Percentiles rank a stretch among this genome's conserved stretches.
phyloP scores from a whole-genome alignment of 2,888 invertebrate species.

The Actias luna region DNA sequence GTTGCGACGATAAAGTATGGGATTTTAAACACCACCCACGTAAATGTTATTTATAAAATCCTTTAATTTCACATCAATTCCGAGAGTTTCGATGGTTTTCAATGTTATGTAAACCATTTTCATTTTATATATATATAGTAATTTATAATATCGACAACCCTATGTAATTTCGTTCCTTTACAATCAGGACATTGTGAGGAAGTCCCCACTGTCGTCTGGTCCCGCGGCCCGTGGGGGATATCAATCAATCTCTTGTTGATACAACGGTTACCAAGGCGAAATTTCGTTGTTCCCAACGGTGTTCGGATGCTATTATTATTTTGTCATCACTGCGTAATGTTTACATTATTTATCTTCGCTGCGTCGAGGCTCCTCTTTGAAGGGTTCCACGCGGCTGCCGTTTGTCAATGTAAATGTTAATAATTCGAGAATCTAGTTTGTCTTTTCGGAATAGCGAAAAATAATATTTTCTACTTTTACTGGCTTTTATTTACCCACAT shows the following conservation, averaged over 20 bases:
- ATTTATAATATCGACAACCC: neutral
- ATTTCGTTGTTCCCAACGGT: conserved; percentile 34
- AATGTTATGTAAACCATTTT: neutral
- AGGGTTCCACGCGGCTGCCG: conserved; percentile 21
- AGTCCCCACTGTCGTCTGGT: conserved; percentile 14
- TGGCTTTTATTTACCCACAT: too few relatives aligned
- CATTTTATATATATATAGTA: neutral
- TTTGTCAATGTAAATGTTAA: conserved; percentile 5
- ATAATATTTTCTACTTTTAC: neutral
- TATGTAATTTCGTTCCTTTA: conserved; percentile 2
- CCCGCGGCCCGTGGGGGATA: conserved; percentile 31
- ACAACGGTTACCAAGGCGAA: conserved; percentile 26
- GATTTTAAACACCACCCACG: too few relatives aligned
- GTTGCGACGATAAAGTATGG: too few relatives aligned
- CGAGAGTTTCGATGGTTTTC: too few relatives aligned
- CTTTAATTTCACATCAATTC: too few relatives aligned
- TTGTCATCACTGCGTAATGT: conserved; percentile 29
- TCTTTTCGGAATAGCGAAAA: neutral
- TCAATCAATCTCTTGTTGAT: conserved; percentile 45
- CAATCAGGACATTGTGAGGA: conserved; percentile 5
- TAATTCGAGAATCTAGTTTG: conserved; percentile 9
- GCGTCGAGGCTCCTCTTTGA: conserved; percentile 20
- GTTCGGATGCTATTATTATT: conserved; percentile 35
- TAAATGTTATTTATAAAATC: too few relatives aligned
- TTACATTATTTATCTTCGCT: conserved; percentile 34